Evolutionary conservation across 2,113 vertebrate genomes (phyloP).

Genomic region (Ia io): DNA sequence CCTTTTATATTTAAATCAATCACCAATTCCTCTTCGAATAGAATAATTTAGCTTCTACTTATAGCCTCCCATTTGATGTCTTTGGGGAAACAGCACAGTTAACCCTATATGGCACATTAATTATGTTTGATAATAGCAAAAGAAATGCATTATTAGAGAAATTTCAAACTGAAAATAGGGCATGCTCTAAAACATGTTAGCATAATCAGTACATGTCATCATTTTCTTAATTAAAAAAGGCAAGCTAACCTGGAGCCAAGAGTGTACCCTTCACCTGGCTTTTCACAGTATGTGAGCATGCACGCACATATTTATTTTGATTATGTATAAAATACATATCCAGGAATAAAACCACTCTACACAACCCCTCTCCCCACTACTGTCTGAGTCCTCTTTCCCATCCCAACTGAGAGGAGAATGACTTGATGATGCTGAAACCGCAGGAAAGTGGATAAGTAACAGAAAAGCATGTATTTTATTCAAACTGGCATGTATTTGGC

Average conservation of each 20-base stretch:
- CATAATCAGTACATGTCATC: not conserved
- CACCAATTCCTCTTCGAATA: constrained; percentile 84
- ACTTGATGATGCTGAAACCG: not conserved
- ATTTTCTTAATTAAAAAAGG: constrained; percentile 57
- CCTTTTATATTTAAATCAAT: constrained; percentile 91
- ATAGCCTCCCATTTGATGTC: constrained; percentile 76
- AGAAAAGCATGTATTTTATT: constrained; percentile 41
- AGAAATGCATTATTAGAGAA: constrained; percentile 58
- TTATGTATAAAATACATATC: not conserved
- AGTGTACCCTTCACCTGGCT: not conserved
- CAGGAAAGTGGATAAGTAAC: not conserved
- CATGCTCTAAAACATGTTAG: constrained; percentile 43
- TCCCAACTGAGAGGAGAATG: not conserved
- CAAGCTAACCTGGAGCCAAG: not conserved
- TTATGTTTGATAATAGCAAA: constrained; percentile 67
- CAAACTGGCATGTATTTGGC: constrained; percentile 64
- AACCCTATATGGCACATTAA: constrained; percentile 78
- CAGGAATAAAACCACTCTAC: not conserved
- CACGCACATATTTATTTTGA: not conserved
- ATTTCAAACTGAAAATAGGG: constrained; percentile 50
- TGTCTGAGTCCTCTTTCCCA: not conserved
- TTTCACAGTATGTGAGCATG: not conserved
- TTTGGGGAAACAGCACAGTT: constrained; percentile 69
- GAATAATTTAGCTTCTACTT: constrained; percentile 79
- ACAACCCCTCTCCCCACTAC: not conserved